phyloP scores from a whole-genome alignment of 1,140 invertebrate species.

The Brachionus asplanchnoidis region DNA sequence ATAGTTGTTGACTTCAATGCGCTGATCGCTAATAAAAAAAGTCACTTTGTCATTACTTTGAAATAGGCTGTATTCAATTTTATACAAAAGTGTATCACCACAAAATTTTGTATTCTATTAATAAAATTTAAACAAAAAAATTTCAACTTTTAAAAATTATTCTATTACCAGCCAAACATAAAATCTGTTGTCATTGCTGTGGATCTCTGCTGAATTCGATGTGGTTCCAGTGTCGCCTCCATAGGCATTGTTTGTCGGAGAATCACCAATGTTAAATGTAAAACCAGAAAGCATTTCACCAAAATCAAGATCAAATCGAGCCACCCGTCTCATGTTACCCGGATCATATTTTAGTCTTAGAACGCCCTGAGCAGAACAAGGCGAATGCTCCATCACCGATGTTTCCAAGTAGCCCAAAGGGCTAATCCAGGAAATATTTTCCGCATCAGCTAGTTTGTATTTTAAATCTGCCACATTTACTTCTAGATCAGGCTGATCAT shows the following conservation, averaged over 20 bases:
- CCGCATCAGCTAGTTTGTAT: neutral
- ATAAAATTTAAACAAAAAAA: neutral
- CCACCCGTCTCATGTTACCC: neutral
- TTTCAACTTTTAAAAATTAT: neutral
- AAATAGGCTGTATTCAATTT: slow-evolving; percentile 38
- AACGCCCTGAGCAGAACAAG: slow-evolving; percentile 35
- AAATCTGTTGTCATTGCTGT: slow-evolving; percentile 41
- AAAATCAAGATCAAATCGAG: slow-evolving; percentile 37
- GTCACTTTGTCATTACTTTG: slow-evolving; percentile 2
- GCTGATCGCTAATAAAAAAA: slow-evolving; percentile 25
- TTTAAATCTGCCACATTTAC: slow-evolving; percentile 5
- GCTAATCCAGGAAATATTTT: slow-evolving; percentile 30
- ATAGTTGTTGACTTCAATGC: slow-evolving; percentile 38
- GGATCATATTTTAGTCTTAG: slow-evolving; percentile 22
- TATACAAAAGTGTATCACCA: slow-evolving; percentile 38
- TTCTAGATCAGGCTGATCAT: neutral
- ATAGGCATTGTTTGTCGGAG: slow-evolving; percentile 40
- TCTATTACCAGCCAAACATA: slow-evolving; percentile 30
- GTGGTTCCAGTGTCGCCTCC: slow-evolving; percentile 36
- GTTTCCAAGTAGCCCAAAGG: slow-evolving; percentile 27
- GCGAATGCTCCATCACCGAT: neutral
- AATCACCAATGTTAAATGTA: slow-evolving; percentile 42
- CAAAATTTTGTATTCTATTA: slow-evolving; percentile 37
- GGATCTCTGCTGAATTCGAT: slow-evolving; percentile 38
- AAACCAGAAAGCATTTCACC: slow-evolving; percentile 9